Evolutionary conservation across 2,113 vertebrate species (phyloP).

Genomic region (Solenodon paradoxus): DNA sequence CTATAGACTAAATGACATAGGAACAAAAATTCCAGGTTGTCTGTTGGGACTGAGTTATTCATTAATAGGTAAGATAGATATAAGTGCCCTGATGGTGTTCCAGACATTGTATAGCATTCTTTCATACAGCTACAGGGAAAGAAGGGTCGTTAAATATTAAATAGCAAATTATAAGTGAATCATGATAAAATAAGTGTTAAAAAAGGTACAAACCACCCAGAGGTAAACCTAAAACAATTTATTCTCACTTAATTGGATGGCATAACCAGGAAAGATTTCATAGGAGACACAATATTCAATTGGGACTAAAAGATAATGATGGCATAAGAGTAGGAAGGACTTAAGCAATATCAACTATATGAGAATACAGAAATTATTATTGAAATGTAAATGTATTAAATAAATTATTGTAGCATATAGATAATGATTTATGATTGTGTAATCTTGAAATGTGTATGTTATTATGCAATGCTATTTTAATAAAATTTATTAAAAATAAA

Average conservation of each 20-base stretch:
- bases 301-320: neutral
- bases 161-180: neutral
- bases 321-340: neutral
- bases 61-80: neutral
- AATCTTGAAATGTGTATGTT: no score
- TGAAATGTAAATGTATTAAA: neutral
- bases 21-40: neutral
- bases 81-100: neutral
- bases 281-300: no score
- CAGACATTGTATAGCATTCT: neutral
- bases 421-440: no score
- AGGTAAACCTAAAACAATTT: neutral
- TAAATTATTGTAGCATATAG: no score
- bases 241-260: neutral
- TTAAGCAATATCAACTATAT: neutral
- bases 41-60: neutral
- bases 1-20: neutral
- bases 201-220: neutral
- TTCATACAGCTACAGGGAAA: neutral
- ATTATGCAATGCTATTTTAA: no score
- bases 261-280: neutral
- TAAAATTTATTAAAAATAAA: no score
- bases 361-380: neutral
- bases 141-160: neutral
- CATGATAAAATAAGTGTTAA: neutral